Evolutionary conservation across 2,888 invertebrate species (phyloP).

Genomic region (Parthenolecanium corni): DNA sequence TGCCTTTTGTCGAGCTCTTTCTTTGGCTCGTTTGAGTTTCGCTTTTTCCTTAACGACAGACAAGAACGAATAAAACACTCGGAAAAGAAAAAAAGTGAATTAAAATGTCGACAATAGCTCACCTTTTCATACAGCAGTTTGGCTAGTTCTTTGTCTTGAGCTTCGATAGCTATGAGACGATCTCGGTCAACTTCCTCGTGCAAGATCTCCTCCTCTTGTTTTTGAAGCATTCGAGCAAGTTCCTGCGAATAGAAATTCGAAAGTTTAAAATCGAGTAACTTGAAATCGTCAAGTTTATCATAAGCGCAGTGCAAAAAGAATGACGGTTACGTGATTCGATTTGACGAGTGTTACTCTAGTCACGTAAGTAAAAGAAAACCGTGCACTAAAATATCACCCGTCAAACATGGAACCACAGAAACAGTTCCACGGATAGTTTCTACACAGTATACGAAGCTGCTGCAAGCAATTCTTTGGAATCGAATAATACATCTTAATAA

Average conservation of each 20-base stretch:
- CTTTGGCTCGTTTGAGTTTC: constrained; percentile 56
- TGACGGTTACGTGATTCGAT: constrained; percentile 28
- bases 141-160: constrained; percentile 66
- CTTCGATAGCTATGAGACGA: constrained; percentile 60
- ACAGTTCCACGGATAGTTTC: not conserved
- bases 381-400: constrained; percentile 39
- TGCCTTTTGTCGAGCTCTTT: constrained; percentile 53
- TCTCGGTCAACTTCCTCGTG: constrained; percentile 44
- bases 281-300: constrained; percentile 3
- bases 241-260: constrained; percentile 46
- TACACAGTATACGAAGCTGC: not conserved
- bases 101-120: too few species aligned
- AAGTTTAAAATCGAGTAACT: constrained; percentile 28
- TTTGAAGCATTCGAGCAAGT: constrained; percentile 61
- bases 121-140: constrained; percentile 58
- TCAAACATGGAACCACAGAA: constrained; percentile 32
- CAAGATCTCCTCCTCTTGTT: constrained; percentile 54
- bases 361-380: constrained; percentile 36
- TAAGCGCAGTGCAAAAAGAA: not conserved
- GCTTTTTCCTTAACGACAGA: constrained; percentile 47
- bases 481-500: too few species aligned
- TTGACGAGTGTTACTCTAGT: constrained; percentile 43
- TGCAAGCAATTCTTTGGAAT: not conserved
- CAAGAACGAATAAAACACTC: too few species aligned
- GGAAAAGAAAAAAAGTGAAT: too few species aligned